Conservation (phyloP, 2,888 invertebrate genomes). For the Macropis europaea region DNA sequence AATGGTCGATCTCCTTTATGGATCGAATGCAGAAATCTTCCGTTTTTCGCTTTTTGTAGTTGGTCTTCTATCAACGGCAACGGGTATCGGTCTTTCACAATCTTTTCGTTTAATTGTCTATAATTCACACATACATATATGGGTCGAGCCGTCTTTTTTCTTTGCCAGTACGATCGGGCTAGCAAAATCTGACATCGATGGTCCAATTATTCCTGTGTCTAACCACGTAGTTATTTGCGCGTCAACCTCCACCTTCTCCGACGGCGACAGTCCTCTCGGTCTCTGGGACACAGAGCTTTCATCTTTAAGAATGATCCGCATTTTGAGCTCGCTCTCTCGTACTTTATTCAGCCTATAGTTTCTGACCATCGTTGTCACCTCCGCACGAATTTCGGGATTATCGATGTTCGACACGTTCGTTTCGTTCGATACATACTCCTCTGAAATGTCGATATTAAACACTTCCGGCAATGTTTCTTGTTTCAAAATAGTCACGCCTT, state of each 20-base stretch:
- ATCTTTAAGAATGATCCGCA: conserved; percentile 56
- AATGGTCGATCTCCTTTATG: no score
- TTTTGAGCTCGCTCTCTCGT: conserved; percentile 46
- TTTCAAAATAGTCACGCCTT: neutral
- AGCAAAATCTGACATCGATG: conserved; percentile 26
- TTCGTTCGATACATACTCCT: neutral
- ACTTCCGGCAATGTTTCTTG: no score
- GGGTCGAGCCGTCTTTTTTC: conserved; percentile 12
- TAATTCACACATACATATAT: neutral
- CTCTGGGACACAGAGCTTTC: conserved; percentile 6
- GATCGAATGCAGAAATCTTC: no score
- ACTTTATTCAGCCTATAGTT: conserved; percentile 17
- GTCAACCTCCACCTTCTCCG: neutral
- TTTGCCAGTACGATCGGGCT: conserved; percentile 25
- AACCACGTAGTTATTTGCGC: conserved; percentile 6
- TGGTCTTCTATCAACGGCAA: no score
- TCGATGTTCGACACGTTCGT: neutral
- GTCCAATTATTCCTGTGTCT: conserved; percentile 10
- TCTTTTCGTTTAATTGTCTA: no score
- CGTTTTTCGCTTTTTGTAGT: no score
- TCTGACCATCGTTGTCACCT: neutral
- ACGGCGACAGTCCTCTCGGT: neutral
- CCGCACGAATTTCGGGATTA: neutral
- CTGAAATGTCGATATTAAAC: neutral
- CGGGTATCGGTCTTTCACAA: no score